phyloP scores from a whole-genome alignment of 2,888 invertebrate genomes.

The Leucozona laternaria region DNA sequence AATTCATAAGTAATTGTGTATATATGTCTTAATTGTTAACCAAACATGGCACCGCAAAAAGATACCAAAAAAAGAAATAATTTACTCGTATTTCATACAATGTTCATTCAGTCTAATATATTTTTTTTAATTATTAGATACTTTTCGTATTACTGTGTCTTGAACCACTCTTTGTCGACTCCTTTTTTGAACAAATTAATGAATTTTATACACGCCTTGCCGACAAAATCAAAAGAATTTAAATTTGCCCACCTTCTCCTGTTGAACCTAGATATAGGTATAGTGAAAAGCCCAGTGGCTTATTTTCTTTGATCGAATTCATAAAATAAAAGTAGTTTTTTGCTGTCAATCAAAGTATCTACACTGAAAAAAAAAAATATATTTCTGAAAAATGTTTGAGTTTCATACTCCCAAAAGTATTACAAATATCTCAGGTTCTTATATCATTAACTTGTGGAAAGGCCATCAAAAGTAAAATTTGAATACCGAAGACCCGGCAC shows the following conservation, averaged over 20 bases:
- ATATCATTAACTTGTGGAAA: too few species aligned
- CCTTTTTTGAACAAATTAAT: slow-evolving; percentile 51
- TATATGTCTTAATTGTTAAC: slow-evolving; percentile 27
- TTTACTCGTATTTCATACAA: background rate
- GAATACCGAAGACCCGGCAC: too few species aligned
- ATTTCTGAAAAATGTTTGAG: background rate
- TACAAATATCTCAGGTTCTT: too few species aligned
- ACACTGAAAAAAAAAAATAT: background rate
- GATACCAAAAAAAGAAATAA: background rate
- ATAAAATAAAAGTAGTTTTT: background rate
- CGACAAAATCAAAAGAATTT: slow-evolving; percentile 19
- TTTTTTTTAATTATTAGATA: slow-evolving; percentile 5
- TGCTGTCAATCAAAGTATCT: background rate
- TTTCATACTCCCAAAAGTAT: too few species aligned
- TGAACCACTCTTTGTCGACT: slow-evolving; percentile 15
- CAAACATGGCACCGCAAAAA: slow-evolving; percentile 33
- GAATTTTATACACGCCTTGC: slow-evolving; percentile 4
- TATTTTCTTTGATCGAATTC: slow-evolving; percentile 32
- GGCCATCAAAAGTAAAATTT: too few species aligned
- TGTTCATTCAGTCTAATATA: background rate
- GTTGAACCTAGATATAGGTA: background rate
- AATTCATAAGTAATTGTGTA: background rate
- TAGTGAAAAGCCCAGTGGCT: slow-evolving; percentile 25
- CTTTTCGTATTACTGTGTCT: background rate
- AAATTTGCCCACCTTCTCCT: slow-evolving; percentile 31